Evolutionary conservation across 92 coral and sea anemone species (phyloP).

Genomic region (Siderastrea siderea): DNA sequence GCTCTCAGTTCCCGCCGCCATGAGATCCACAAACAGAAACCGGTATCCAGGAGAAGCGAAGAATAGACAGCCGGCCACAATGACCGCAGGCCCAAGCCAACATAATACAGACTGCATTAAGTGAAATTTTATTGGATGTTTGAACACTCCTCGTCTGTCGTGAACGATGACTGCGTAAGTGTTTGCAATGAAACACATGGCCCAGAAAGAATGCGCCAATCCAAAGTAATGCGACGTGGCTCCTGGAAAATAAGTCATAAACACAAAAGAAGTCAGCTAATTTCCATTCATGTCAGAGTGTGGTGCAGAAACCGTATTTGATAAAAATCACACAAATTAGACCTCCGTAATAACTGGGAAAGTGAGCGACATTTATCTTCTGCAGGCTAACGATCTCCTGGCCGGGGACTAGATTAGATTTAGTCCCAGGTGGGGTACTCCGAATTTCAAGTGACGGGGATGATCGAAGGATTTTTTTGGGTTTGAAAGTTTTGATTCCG

Average conservation of each 20-base stretch:
- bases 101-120: slow-evolving; percentile 76
- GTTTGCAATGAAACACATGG: slow-evolving; percentile 87
- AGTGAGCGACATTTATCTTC: too few relatives aligned
- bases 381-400: too few relatives aligned
- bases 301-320: too few relatives aligned
- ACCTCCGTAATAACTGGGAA: too few relatives aligned
- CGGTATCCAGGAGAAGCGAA: slow-evolving; percentile 81
- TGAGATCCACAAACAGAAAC: slow-evolving; percentile 79
- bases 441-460: too few relatives aligned
- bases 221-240: slow-evolving; percentile 84
- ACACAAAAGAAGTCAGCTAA: not conserved
- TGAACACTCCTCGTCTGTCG: slow-evolving; percentile 73
- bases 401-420: too few relatives aligned
- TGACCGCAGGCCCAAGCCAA: slow-evolving; percentile 87
- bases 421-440: too few relatives aligned
- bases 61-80: slow-evolving; percentile 81
- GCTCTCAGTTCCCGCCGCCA: slow-evolving; percentile 78
- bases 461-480: too few relatives aligned
- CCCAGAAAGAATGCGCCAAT: slow-evolving; percentile 91
- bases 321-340: too few relatives aligned
- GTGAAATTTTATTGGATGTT: slow-evolving; percentile 69
- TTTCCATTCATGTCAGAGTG: not conserved
- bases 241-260: slow-evolving; percentile 52
- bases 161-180: slow-evolving; percentile 90
- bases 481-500: too few relatives aligned